Base-by-base conservation (phyloP, 1,140 invertebrate species). In the Aphis gossypii region DNA sequence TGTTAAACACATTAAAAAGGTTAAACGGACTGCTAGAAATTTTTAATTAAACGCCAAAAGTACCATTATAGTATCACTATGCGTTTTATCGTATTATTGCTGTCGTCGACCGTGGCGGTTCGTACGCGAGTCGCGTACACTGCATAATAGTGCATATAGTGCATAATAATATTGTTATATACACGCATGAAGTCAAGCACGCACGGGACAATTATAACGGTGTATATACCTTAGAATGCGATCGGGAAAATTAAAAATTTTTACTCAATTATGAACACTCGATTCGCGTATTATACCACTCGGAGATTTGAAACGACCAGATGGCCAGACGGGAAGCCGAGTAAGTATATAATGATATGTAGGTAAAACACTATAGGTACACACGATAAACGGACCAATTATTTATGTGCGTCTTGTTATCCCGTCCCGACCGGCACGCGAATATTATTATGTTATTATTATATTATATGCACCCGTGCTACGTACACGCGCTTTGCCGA, bases 41-140 rank as follows among this genome's bases (percentile, higher is more conserved):
- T 87, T 87, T 87, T 87, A 87, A 87, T 87, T 48, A 48, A 48
- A 87, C 30, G 30, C 44, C 5, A 87, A 51, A 87, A 51, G 25
- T 87, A 51, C 30, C 46, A 30, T 87, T 86, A 23, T 9, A 23
- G 35, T 83, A 38, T 82, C 35, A 35, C 20, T 38, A 35, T 35
- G 35, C 38, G 38, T 82, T 21, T 38, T 82, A 82, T 1, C 25
- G 38, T 41, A 21, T 83, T 83, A 83, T 38, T 83, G 35, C 35
- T 35, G 35, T 82, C 76, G 35, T 38, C 23, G 38, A 35, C n/a
- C 38, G 38, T 3, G 76, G n/a, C 8, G 35, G 82, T 41, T 8
- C 2, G 35, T 83, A 83, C 23, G 21, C 0, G 20, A 20, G 76
- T 82, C 76, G 38, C 7, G 4, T 23, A 23, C 2, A 41, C 8